Evolutionary conservation across 2,113 vertebrate species (phyloP).

Genomic region (Microtus pennsylvanicus): DNA sequence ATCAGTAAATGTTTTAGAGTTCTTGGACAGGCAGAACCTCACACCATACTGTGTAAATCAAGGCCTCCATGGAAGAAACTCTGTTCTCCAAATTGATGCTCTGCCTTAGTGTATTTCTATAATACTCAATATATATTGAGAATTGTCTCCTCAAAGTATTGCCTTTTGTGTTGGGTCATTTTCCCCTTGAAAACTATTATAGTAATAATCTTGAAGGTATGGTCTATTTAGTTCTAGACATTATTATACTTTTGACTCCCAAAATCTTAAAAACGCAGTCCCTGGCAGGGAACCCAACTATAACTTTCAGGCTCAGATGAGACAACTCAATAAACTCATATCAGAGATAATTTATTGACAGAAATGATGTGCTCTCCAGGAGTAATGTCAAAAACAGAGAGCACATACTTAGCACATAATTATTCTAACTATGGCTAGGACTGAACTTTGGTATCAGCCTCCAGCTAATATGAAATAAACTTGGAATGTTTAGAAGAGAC

Average conservation of each 20-base stretch:
- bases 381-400: slow-evolving; percentile 40
- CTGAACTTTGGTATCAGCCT: neutral
- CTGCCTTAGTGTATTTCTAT: neutral
- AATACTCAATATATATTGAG: neutral
- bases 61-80: neutral
- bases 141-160: neutral
- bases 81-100: neutral
- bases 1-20: neutral
- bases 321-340: slow-evolving; percentile 24
- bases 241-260: slow-evolving; percentile 14
- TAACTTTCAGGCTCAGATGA: neutral
- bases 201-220: neutral
- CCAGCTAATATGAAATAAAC: slow-evolving; percentile 48
- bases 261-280: neutral
- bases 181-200: neutral
- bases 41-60: neutral
- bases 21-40: neutral
- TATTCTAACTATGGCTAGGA: neutral
- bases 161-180: neutral
- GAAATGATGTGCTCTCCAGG: neutral
- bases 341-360: slow-evolving; percentile 1
- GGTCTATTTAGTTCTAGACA: neutral
- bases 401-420: neutral
- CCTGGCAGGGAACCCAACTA: neutral
- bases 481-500: neutral